Evolutionary conservation across 2,888 invertebrate genomes (phyloP).

Genomic region (Mesorhabditis spiculigera): DNA sequence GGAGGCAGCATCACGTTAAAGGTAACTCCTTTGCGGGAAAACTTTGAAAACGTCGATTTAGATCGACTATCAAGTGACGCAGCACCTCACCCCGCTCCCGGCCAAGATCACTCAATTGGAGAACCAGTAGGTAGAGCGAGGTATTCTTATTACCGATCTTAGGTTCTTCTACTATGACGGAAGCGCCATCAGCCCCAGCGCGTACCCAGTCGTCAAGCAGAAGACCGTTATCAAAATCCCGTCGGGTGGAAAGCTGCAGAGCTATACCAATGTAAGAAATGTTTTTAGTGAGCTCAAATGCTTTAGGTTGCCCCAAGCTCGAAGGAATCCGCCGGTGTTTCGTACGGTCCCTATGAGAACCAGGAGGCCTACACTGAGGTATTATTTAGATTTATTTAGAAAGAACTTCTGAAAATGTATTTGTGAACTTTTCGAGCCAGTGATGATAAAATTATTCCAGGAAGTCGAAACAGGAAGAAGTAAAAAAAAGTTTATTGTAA

Average conservation of each 20-base stretch:
- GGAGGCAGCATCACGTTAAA: slow-evolving; percentile 41
- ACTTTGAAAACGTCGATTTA: background rate
- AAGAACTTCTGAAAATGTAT: too few relatives aligned
- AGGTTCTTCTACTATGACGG: slow-evolving; percentile 78
- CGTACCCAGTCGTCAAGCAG: slow-evolving; percentile 77
- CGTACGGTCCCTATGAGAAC: slow-evolving; percentile 83
- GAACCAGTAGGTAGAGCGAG: slow-evolving; percentile 68
- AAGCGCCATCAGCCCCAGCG: slow-evolving; percentile 77
- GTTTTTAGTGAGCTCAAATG: background rate
- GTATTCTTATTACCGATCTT: slow-evolving; percentile 13
- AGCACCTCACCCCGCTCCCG: slow-evolving; percentile 79
- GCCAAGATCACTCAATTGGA: slow-evolving; percentile 85
- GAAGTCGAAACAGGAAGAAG: too few relatives aligned
- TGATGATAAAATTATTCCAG: too few relatives aligned
- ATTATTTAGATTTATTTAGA: slow-evolving; percentile 14
- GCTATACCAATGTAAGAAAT: slow-evolving; percentile 4
- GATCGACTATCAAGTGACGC: slow-evolving; percentile 75
- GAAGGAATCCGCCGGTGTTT: slow-evolving; percentile 76
- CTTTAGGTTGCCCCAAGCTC: slow-evolving; percentile 61
- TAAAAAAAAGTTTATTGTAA: too few relatives aligned
- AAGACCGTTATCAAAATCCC: slow-evolving; percentile 72
- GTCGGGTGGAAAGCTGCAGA: slow-evolving; percentile 15
- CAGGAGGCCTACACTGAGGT: slow-evolving; percentile 66
- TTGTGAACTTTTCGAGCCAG: too few relatives aligned
- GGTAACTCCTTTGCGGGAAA: background rate